phyloP scores from a whole-genome alignment of 2,888 invertebrate genomes.

The Eubasilissa splendida region DNA sequence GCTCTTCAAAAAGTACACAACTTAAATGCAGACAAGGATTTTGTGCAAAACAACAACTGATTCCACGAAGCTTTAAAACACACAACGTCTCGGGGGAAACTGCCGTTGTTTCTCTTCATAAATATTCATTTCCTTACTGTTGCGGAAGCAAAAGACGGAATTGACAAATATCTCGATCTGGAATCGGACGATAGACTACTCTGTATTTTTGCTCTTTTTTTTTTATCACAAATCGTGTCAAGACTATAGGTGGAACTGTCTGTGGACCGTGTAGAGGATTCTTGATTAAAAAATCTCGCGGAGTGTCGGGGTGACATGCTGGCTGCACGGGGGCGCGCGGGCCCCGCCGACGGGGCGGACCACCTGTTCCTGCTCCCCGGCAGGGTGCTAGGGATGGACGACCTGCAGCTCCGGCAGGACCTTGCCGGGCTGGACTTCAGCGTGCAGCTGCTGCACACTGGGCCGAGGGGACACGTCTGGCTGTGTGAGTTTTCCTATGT shows the following conservation, averaged over 20 bases:
- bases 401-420: conserved; percentile 70
- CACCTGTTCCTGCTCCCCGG: conserved; percentile 73
- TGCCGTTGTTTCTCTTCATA: too few relatives aligned
- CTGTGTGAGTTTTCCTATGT: conserved; percentile 68
- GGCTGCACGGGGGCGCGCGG: conserved; percentile 64
- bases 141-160: too few relatives aligned
- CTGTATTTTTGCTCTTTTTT: neutral
- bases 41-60: too few relatives aligned
- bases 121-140: too few relatives aligned
- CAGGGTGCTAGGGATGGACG: conserved; percentile 72
- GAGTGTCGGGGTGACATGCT: conserved; percentile 57
- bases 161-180: too few relatives aligned
- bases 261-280: too few relatives aligned
- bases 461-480: conserved; percentile 74
- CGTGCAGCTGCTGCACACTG: conserved; percentile 70
- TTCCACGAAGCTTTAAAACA: too few relatives aligned
- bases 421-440: conserved; percentile 73
- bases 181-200: too few relatives aligned
- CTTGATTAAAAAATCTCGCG: neutral
- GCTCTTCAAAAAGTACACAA: too few relatives aligned
- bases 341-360: conserved; percentile 71
- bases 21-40: too few relatives aligned
- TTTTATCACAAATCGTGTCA: neutral
- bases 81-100: too few relatives aligned
- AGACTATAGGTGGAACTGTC: too few relatives aligned